Evolutionary conservation across 2,888 invertebrate genomes (phyloP).

Genomic region (Microctonus aethiopoides): DNA sequence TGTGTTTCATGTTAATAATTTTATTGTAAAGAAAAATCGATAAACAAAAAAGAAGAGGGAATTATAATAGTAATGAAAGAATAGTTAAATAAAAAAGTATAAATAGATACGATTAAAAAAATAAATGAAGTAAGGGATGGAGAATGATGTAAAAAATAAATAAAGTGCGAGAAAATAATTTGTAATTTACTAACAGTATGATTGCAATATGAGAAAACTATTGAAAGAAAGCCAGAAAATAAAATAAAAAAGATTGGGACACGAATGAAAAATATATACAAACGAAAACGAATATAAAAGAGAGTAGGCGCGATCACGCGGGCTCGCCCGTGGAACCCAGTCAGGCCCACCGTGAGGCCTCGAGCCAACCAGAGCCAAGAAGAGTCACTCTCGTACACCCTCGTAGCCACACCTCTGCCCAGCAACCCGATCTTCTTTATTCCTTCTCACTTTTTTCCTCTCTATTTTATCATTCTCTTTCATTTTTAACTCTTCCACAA

Average conservation of each 20-base stretch:
- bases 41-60: constrained; percentile 43
- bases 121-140: too few relatives aligned
- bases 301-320: constrained; percentile 34
- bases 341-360: constrained; percentile 62
- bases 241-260: constrained; percentile 13
- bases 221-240: too few relatives aligned
- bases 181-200: too few relatives aligned
- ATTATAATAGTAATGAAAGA: background rate
- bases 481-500: background rate
- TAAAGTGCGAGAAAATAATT: too few relatives aligned
- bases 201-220: too few relatives aligned
- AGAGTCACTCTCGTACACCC: constrained; percentile 59
- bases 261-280: constrained; percentile 28
- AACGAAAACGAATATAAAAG: constrained; percentile 16
- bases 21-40: background rate
- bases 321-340: constrained; percentile 47
- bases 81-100: too few relatives aligned
- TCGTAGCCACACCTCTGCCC: constrained; percentile 64
- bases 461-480: background rate
- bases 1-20: too few relatives aligned
- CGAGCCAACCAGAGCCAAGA: constrained; percentile 64
- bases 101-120: too few relatives aligned
- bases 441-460: constrained; percentile 33
- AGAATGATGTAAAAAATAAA: too few relatives aligned
- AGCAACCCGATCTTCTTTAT: constrained; percentile 52